Evolutionary conservation across 2,113 vertebrate genomes (phyloP), one percentile per base, ranked within the genome.

Genomic region (Cacatua alba): DNA sequence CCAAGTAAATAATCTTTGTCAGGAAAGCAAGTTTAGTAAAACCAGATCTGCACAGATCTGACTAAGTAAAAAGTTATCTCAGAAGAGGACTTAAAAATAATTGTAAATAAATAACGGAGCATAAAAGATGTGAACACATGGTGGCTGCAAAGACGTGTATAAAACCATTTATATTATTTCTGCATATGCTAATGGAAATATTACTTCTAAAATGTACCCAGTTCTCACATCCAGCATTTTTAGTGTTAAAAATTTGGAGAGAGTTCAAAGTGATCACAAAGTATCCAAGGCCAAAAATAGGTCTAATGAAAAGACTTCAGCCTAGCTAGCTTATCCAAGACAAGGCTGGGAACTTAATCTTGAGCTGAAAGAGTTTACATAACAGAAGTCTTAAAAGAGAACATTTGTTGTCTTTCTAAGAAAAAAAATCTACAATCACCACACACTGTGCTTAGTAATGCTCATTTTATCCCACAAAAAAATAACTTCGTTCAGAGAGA

Each of bases 351-450:
- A 96, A 85, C 84, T 83, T 82, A 37, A 71, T 52, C 68, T 52
- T 82, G 55, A 93, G 46, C 29, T 82, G 71, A 46, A 91, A 89
- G 51, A 86, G 85, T 89, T 93, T 89, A 59, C 17, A n/a, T 70
- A 83, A 41, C 18, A 29, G 8, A 81, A 76, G 29, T 83, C 81
- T 75, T 72, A 53, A 68, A 71, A 89, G 62, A 75, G 62, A 70
- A 46, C 25, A 16, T 63, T 24, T 25, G 55, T 65, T 91, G 72
- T 80, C 55, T 75, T 74, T 75, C 76, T 67, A 93, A 93, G 84
- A 72, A 87, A 79, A 79, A 75, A 33, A 57, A 57, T 52, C 59
- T 64, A 24, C 57, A 46, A 52, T 79, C 31, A 60, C 57, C 85
- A 48, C 59, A 68, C 13, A 5, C 37, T 88, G 43, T 81, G 63